phyloP scores from a whole-genome alignment of 2,113 vertebrate species.

The Antigone vipio region DNA sequence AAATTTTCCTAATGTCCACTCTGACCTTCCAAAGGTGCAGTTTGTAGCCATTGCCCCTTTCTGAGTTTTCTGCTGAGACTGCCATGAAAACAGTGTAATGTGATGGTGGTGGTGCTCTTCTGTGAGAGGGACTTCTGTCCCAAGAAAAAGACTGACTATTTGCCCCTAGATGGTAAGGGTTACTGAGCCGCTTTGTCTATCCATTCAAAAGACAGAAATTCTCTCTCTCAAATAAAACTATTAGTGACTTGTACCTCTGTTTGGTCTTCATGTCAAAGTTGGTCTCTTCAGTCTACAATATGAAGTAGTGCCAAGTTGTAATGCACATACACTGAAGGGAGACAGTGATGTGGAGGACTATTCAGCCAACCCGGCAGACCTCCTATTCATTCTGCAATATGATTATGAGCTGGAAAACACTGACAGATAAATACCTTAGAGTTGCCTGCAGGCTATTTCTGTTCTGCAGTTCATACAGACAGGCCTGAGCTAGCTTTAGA shows the following conservation, averaged over 20 bases:
- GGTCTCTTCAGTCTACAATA: neutral
- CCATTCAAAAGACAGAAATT: neutral
- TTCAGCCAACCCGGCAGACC: neutral
- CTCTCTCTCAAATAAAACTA: neutral
- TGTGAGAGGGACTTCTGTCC: neutral
- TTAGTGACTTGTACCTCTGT: neutral
- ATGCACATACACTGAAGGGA: neutral
- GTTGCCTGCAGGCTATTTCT: neutral
- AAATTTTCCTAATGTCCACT: neutral
- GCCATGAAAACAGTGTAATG: rapidly evolving
- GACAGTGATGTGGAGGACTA: neutral
- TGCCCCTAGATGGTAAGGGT: neutral
- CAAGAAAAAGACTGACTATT: neutral
- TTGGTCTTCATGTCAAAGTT: neutral
- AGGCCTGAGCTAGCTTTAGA: neutral
- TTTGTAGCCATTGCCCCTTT: neutral
- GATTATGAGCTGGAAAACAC: neutral
- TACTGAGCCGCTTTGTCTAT: neutral
- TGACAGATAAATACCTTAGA: neutral
- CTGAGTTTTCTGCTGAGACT: neutral
- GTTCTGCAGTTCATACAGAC: neutral
- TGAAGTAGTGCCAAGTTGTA: neutral
- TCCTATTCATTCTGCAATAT: neutral
- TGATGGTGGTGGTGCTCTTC: neutral
- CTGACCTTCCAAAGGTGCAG: neutral